phyloP scores from a whole-genome alignment of 2,113 vertebrate species.

The Gavia stellata region DNA sequence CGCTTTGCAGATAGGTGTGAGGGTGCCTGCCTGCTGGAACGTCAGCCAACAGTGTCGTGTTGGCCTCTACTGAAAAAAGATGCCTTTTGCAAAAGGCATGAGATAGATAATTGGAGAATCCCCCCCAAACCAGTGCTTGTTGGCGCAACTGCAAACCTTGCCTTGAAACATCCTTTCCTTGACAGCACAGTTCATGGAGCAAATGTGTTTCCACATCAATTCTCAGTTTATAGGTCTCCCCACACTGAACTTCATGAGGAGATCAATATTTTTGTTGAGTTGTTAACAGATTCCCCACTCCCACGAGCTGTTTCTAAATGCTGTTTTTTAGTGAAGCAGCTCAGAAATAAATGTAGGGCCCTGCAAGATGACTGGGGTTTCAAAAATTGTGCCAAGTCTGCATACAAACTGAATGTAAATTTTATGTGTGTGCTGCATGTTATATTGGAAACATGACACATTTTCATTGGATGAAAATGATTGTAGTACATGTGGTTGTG shows the following conservation, averaged over 20 bases:
- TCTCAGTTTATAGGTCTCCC: background rate
- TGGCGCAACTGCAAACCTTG: background rate
- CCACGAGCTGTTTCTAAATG: background rate
- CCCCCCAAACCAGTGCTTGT: background rate
- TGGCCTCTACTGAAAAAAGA: background rate
- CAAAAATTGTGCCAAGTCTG: background rate
- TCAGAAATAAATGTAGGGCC: background rate
- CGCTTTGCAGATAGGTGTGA: background rate
- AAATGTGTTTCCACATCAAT: background rate
- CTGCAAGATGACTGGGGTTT: background rate
- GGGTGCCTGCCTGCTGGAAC: background rate
- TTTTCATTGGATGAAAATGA: slow-evolving; percentile 30
- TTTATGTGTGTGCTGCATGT: slow-evolving; percentile 36
- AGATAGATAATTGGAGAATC: background rate
- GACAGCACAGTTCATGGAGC: background rate
- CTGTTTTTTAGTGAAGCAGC: background rate
- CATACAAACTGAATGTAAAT: slow-evolving; percentile 23
- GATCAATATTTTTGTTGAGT: background rate
- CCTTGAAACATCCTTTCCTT: background rate
- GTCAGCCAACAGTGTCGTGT: background rate
- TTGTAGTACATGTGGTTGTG: background rate
- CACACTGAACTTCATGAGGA: background rate
- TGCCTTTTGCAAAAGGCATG: background rate
- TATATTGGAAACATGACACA: slow-evolving; percentile 6
- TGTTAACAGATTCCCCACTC: background rate